These are phyloP conservation scores for Hypolimnas misippus DNA, from an alignment of 2,888 invertebrate genomes.

Conservation along the genomic window DNA sequence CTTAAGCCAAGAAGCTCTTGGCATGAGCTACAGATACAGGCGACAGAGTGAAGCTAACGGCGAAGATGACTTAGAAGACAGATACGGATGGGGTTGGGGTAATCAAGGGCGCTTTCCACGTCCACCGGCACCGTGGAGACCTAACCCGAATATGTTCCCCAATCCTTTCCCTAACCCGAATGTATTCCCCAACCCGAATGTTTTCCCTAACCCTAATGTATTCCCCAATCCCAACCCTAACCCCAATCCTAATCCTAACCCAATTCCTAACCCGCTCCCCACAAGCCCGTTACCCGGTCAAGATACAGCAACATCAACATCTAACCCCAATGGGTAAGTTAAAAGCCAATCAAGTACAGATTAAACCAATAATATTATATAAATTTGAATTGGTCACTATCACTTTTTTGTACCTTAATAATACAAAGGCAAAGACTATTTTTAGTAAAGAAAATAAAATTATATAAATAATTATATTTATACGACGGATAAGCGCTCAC, in stretches of 20 bases:
- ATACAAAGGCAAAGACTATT: too few species aligned
- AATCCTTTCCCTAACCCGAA: background rate
- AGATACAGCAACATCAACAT: constrained; percentile 17
- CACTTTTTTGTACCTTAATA: too few species aligned
- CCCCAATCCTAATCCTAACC: background rate
- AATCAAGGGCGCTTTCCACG: constrained; percentile 21
- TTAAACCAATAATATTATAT: too few species aligned
- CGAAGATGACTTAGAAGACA: constrained; percentile 59
- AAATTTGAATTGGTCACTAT: too few species aligned
- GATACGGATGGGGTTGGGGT: constrained; percentile 55
- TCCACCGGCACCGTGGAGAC: constrained; percentile 51
- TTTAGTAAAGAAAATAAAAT: too few species aligned
- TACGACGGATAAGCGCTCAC: too few species aligned
- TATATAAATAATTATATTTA: too few species aligned
- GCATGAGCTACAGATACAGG: constrained; percentile 53
- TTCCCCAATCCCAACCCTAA: background rate
- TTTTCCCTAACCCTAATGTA: background rate
- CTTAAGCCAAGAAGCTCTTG: constrained; percentile 48
- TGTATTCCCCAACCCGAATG: background rate
- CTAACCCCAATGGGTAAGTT: constrained; percentile 28
- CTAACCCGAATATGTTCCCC: constrained; percentile 15
- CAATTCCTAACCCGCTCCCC: background rate
- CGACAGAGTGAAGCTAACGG: constrained; percentile 50
- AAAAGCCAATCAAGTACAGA: background rate
- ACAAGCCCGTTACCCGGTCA: constrained; percentile 26